These are phyloP conservation scores for Arrhamphus sclerolepis DNA, from an alignment of 2,797 vertebrate genomes.

Conservation along the genomic window DNA sequence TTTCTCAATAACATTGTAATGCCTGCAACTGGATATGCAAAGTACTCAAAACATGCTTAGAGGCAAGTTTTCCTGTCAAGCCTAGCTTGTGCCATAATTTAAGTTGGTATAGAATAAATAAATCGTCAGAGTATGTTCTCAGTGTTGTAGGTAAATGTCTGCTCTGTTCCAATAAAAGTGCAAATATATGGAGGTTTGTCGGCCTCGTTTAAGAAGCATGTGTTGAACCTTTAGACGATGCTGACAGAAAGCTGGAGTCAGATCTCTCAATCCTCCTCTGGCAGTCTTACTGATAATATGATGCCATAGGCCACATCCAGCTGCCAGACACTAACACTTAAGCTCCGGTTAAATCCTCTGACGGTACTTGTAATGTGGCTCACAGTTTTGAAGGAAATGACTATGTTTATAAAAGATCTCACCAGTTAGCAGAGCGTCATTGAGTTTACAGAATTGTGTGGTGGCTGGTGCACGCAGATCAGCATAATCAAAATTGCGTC, in stretches of 20 bases:
- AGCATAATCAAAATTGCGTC: too few species aligned
- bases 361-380: constrained; percentile 67
- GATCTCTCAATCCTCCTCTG: constrained; percentile 51
- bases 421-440: constrained; percentile 40
- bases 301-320: constrained; percentile 68
- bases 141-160: constrained; percentile 29
- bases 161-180: constrained; percentile 2
- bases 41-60: constrained; percentile 27
- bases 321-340: constrained; percentile 54
- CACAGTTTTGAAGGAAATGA: constrained; percentile 59
- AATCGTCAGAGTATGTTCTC: constrained; percentile 7
- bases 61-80: constrained; percentile 15
- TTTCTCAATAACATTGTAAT: constrained; percentile 12
- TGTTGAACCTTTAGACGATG: constrained; percentile 46
- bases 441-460: constrained; percentile 34
- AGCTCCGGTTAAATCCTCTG: constrained; percentile 59
- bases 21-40: constrained; percentile 47
- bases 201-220: constrained; percentile 35
- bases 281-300: constrained; percentile 55
- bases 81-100: constrained; percentile 12
- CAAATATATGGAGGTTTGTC: constrained; percentile 20
- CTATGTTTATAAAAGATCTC: constrained; percentile 60
- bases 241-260: constrained; percentile 53
- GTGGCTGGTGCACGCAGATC: constrained; percentile 15
- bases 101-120: constrained; percentile 26